Conservation (phyloP, 1,140 invertebrate genomes). For the Drosophila baimaii region DNA sequence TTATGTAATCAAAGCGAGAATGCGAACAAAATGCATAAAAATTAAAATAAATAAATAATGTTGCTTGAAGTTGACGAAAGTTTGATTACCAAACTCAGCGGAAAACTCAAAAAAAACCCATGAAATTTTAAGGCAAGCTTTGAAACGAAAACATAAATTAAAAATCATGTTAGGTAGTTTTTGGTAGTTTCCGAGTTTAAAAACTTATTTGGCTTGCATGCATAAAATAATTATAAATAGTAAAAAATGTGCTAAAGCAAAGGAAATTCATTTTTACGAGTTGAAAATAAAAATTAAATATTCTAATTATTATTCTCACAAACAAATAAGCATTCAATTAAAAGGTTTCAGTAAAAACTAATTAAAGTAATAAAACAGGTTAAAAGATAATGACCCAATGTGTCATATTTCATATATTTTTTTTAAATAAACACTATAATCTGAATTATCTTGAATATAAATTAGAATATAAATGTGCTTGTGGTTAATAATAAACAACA, state of each 20-base stretch:
- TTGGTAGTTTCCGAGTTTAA: neutral
- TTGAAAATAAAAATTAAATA: too few relatives aligned
- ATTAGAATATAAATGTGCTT: neutral
- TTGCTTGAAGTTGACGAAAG: constrained; percentile 10
- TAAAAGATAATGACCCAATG: too few relatives aligned
- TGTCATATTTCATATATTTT: too few relatives aligned
- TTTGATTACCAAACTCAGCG: constrained; percentile 5
- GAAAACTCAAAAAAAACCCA: neutral
- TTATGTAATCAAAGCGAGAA: constrained; percentile 37
- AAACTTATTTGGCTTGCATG: constrained; percentile 8
- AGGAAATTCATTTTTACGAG: too few relatives aligned
- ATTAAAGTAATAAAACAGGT: too few relatives aligned
- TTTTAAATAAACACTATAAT: neutral
- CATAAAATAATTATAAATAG: neutral
- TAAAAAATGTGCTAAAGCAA: neutral
- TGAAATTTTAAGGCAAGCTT: neutral
- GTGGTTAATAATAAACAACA: too few relatives aligned
- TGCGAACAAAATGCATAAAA: constrained; percentile 23
- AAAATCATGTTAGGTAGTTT: neutral
- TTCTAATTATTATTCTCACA: too few relatives aligned
- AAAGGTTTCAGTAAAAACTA: too few relatives aligned
- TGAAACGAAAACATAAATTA: neutral
- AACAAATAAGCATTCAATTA: too few relatives aligned
- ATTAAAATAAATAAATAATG: constrained; percentile 48
- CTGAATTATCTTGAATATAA: neutral